Percentiles rank a stretch among this genome's conserved stretches.
Conservation (phyloP, 2,797 vertebrate species). For the Harpagifer antarcticus region DNA sequence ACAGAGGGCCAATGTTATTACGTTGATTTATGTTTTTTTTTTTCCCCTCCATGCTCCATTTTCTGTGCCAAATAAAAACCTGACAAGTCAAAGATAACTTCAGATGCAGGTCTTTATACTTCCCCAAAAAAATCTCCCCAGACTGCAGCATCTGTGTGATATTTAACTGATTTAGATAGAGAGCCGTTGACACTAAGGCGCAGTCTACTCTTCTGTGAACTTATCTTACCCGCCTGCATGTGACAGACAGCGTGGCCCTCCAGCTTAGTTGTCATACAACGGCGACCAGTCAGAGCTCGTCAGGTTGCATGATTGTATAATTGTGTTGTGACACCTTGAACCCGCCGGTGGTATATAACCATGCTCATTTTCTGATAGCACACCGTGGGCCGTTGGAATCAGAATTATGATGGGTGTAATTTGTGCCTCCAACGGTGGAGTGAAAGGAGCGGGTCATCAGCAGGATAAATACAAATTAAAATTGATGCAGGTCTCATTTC, state of each 20-base stretch:
- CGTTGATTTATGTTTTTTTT: constrained; percentile 34
- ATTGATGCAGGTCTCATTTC: constrained; percentile 87
- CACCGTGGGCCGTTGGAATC: constrained; percentile 79
- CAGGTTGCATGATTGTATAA: constrained; percentile 86
- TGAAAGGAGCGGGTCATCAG: constrained; percentile 85
- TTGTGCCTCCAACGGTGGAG: constrained; percentile 82
- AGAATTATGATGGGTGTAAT: constrained; percentile 88
- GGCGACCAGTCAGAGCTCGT: constrained; percentile 79
- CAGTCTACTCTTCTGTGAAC: constrained; percentile 76
- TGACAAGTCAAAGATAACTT: constrained; percentile 69
- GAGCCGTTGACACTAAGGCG: constrained; percentile 62
- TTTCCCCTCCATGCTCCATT: constrained; percentile 35
- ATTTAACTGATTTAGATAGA: constrained; percentile 80
- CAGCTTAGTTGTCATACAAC: constrained; percentile 83
- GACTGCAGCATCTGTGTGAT: constrained; percentile 67
- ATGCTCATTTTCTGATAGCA: constrained; percentile 89
- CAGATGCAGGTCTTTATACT: constrained; percentile 56
- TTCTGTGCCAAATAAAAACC: constrained; percentile 45
- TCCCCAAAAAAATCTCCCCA: constrained; percentile 31
- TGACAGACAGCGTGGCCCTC: constrained; percentile 84
- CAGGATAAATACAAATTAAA: constrained; percentile 91
- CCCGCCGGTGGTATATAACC: constrained; percentile 83
- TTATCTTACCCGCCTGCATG: constrained; percentile 80
- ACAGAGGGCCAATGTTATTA: constrained; percentile 15
- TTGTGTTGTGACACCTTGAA: constrained; percentile 89